These are phyloP conservation scores for Physella acuta DNA, from an alignment of 1,140 invertebrate genomes.

Conservation along the genomic window DNA sequence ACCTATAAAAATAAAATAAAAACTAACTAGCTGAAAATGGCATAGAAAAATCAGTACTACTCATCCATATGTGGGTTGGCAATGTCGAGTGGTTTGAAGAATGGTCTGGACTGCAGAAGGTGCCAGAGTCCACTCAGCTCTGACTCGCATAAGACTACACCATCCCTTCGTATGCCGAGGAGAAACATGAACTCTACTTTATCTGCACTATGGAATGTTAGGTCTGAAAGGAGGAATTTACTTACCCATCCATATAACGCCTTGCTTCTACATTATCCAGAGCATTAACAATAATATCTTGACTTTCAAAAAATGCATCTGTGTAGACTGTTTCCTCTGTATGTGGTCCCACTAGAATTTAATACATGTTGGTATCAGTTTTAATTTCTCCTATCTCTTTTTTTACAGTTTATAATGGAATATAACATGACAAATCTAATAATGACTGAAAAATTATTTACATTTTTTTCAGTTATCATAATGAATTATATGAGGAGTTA, in stretches of 20 bases:
- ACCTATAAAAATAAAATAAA: too few relatives aligned
- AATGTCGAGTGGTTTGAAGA: too few relatives aligned
- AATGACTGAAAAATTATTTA: neutral
- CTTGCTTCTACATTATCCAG: constrained; percentile 96
- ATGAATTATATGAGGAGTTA: constrained; percentile 1
- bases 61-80: too few relatives aligned
- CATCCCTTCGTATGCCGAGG: too few relatives aligned
- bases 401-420: neutral
- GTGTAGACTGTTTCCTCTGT: constrained; percentile 87
- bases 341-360: constrained; percentile 68
- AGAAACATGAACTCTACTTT: neutral
- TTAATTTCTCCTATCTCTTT: neutral
- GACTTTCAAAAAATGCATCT: constrained; percentile 88
- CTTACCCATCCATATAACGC: constrained; percentile 57
- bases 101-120: too few relatives aligned
- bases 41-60: too few relatives aligned
- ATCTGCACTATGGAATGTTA: too few relatives aligned
- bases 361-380: neutral
- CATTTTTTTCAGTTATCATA: neutral
- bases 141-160: too few relatives aligned
- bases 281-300: constrained; percentile 94
- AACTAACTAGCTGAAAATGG: too few relatives aligned
- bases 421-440: neutral
- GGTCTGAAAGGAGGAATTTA: too few relatives aligned
- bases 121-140: too few relatives aligned